Evolutionary conservation across 2,888 invertebrate genomes (phyloP), one percentile per base, ranked within the genome.

Genomic region (Steinernema hermaphroditum): DNA sequence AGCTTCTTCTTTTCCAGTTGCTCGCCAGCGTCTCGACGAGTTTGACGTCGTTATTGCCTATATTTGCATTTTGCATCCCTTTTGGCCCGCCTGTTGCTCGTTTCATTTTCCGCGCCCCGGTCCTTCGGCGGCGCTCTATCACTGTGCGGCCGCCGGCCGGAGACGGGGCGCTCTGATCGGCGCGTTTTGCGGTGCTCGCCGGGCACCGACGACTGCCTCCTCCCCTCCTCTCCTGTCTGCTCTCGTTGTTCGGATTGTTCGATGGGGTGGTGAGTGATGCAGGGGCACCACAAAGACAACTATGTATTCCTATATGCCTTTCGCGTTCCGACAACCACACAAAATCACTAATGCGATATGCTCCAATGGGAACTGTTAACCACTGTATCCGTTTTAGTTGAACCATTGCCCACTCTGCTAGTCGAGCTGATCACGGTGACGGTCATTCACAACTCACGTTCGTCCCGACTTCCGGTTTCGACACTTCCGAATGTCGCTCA

Each of bases 231-330:
- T 34, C 62, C 62, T 62, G 62, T 62, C 62, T 62, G 62, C 62
- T 62, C 29, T 62, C 62, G 62, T 62, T 62, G 62, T 32, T 62
- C 62, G 62, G 62, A 62, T 62, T 62, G 62, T 62, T 62, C 62
- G 32, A 29, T 22, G 62, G 62, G 32, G 32, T 62, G 62, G 32
- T 62, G 62, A 62, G 62, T 62, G 62, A 62, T 62, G 62, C 62
- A 62, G 62, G 50, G 32, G 34, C 62, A 34, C 62, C 62, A 62
- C 62, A 62, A 8, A 62, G 12, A 46, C n/a, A 32, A 62, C 32
- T 29, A 62, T 62, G 62, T 62, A 62, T 32, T 62, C 62, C 62
- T 62, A 32, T 62, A 62, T 29, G 62, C 62, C 62, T 62, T 62
- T 62, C 62, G 62, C 62, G 62, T 32, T 29, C 16, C 46, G 27